phyloP scores from a whole-genome alignment of 2,888 invertebrate species.

The Anthrax anthrax region DNA sequence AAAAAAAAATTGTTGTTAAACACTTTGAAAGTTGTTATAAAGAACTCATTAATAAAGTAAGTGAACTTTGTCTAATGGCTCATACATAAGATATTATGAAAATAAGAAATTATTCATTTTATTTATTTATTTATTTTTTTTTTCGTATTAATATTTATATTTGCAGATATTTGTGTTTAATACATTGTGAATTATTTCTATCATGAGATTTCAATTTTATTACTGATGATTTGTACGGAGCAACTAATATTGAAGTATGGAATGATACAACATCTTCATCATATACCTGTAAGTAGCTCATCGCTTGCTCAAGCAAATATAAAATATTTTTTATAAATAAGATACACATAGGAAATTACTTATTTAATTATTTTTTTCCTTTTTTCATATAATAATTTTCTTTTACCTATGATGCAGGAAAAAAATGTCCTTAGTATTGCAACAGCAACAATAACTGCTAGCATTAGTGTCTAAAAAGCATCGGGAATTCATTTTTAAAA shows the following conservation, averaged over 20 bases:
- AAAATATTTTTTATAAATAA: conserved; percentile 17
- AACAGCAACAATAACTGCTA: neutral
- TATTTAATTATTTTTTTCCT: neutral
- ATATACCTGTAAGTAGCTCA: conserved; percentile 25
- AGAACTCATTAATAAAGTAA: conserved; percentile 69
- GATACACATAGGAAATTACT: neutral
- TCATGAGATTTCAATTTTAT: conserved; percentile 50
- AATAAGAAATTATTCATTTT: too few relatives aligned
- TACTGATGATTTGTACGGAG: conserved; percentile 48
- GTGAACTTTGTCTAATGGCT: neutral
- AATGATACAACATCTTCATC: conserved; percentile 45
- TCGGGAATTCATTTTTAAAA: neutral
- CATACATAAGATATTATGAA: too few relatives aligned
- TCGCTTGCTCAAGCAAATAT: conserved; percentile 36
- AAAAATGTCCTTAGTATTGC: neutral
- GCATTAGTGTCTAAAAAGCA: neutral
- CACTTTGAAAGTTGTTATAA: conserved; percentile 84
- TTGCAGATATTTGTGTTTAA: conserved; percentile 90
- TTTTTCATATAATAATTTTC: too few relatives aligned
- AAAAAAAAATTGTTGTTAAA: conserved; percentile 67
- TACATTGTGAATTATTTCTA: conserved; percentile 80
- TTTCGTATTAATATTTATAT: conserved; percentile 83
- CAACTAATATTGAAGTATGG: conserved; percentile 76
- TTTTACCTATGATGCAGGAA: too few relatives aligned
- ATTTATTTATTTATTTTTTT: conserved; percentile 42